Evolutionary conservation across 2,113 vertebrate species (phyloP).

Genomic region (Callorhinus ursinus): DNA sequence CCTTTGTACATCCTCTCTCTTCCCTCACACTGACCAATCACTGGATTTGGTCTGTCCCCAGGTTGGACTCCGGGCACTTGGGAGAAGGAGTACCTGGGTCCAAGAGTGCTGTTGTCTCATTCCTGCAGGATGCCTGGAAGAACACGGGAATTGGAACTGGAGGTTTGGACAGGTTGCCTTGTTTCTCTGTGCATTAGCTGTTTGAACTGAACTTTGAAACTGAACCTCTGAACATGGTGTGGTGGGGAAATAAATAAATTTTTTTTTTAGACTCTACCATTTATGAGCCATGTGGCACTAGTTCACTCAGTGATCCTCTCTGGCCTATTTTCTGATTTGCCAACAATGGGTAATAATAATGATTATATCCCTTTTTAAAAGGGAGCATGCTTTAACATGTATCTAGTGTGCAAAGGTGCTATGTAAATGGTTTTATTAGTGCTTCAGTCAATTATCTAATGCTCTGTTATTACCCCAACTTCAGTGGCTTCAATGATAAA

Average conservation of each 20-base stretch:
- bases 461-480: neutral
- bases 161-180: neutral
- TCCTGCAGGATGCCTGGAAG: neutral
- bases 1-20: neutral
- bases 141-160: neutral
- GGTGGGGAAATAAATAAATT: neutral
- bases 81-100: neutral
- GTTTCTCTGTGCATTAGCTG: neutral
- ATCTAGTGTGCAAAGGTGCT: neutral
- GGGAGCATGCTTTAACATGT: neutral
- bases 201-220: neutral
- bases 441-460: neutral
- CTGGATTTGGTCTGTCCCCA: neutral
- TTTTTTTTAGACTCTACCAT: neutral
- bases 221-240: neutral
- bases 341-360: neutral
- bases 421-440: neutral
- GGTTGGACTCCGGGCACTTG: neutral
- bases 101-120: neutral
- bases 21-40: neutral
- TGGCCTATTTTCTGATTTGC: neutral
- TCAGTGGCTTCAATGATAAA: neutral
- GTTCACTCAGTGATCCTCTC: neutral
- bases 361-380: neutral
- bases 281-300: rapidly evolving